Percentiles rank a stretch among this genome's conserved stretches.
phyloP scores from a whole-genome alignment of 2,113 vertebrate genomes.

The Apteryx mantelli region DNA sequence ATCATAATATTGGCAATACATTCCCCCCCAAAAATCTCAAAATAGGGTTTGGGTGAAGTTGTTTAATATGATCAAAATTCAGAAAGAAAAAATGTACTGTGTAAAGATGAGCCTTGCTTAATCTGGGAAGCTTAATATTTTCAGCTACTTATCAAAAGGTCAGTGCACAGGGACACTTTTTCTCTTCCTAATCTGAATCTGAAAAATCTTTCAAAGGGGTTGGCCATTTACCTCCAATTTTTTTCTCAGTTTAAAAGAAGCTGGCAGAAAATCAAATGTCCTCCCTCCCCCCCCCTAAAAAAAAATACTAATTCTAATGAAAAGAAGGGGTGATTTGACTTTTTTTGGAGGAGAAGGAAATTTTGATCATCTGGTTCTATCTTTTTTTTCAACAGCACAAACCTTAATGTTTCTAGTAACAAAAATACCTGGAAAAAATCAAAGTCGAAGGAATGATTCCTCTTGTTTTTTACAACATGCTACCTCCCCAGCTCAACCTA shows the following conservation, averaged over 20 bases:
- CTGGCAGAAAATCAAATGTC: neutral
- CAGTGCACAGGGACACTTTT: neutral
- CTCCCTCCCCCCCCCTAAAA: no score
- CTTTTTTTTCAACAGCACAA: neutral
- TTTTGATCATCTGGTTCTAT: neutral
- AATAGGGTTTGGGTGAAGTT: fast-evolving
- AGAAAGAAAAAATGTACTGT: neutral
- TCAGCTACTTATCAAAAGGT: neutral
- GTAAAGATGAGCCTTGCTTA: neutral
- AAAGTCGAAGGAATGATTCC: neutral
- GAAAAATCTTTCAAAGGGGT: neutral
- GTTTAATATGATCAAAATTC: neutral
- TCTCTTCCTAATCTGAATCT: neutral
- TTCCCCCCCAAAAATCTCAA: fast-evolving
- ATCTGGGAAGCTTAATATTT: neutral
- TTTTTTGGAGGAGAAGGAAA: neutral
- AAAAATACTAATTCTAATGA: no score
- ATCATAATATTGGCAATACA: neutral
- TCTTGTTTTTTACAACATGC: neutral
- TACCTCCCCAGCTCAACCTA: neutral
- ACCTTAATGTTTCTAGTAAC: neutral
- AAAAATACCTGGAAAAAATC: neutral
- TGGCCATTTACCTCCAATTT: fast-evolving
- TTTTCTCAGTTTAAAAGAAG: neutral
- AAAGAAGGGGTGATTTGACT: neutral